Conservation (phyloP, 2,888 invertebrate genomes). For the Ectemnius continuus region DNA sequence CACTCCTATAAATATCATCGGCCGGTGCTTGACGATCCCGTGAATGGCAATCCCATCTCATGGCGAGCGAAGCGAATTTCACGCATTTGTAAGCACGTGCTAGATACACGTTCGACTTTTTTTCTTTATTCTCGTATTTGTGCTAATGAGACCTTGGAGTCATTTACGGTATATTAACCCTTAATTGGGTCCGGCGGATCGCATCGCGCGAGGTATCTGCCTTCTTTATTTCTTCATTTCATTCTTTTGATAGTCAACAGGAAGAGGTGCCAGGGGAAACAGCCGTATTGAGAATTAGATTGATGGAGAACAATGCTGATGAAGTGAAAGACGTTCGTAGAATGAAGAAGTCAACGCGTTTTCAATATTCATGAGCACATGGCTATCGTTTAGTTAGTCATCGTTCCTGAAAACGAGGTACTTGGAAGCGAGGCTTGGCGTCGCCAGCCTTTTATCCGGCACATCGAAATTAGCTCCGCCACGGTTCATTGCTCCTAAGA, state of each 20-base stretch:
- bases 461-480: constrained; percentile 28
- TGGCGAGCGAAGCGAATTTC: not conserved
- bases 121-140: too few species aligned
- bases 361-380: too few species aligned
- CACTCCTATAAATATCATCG: constrained; percentile 10
- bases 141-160: not conserved
- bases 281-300: too few species aligned
- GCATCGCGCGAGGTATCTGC: too few species aligned
- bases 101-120: not conserved
- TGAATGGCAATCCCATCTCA: not conserved
- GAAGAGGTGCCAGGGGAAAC: too few species aligned
- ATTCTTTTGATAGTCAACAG: too few species aligned
- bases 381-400: not conserved
- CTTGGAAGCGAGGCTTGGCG: constrained; percentile 17
- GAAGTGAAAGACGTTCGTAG: too few species aligned
- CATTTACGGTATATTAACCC: not conserved
- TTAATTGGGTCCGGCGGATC: not conserved
- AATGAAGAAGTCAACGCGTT: too few species aligned
- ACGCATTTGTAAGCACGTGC: not conserved
- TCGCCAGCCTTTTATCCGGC: constrained; percentile 13
- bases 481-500: constrained; percentile 38
- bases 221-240: too few species aligned
- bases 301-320: too few species aligned
- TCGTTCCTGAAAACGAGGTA: not conserved
- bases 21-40: not conserved